These are phyloP conservation scores for Eristalinus aeneus DNA, from an alignment of 2,888 invertebrate species.

Conservation along the genomic window DNA sequence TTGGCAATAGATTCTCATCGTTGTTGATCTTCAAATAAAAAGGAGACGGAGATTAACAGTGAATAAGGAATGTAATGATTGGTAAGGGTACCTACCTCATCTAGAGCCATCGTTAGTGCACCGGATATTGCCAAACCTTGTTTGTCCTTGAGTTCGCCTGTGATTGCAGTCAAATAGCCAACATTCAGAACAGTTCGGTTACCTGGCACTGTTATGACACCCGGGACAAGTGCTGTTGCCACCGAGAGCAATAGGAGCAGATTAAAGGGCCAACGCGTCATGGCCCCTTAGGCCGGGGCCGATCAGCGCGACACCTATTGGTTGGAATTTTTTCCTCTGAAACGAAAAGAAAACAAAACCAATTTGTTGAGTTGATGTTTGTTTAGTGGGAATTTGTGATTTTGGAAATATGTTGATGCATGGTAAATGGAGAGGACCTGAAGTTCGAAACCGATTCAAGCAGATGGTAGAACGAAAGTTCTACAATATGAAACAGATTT, in stretches of 20 bases:
- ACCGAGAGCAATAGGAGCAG: conserved; percentile 85
- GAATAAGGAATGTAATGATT: background rate
- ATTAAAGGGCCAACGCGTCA: conserved; percentile 82
- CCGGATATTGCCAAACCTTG: conserved; percentile 95
- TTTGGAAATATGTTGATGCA: too few species aligned
- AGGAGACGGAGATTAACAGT: conserved; percentile 7
- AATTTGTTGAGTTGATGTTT: background rate
- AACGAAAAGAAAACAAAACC: conserved; percentile 67
- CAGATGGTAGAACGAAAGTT: too few species aligned
- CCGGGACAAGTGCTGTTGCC: conserved; percentile 82
- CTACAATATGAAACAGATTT: too few species aligned
- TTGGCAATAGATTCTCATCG: conserved; percentile 85
- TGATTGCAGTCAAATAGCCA: conserved; percentile 92
- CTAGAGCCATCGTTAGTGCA: conserved; percentile 93
- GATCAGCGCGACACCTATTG: conserved; percentile 84
- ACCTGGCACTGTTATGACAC: conserved; percentile 79
- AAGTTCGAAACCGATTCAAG: too few species aligned
- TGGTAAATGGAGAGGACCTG: too few species aligned
- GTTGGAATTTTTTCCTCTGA: conserved; percentile 81
- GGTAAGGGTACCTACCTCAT: conserved; percentile 84
- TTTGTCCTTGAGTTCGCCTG: conserved; percentile 88
- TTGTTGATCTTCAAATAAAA: conserved; percentile 85
- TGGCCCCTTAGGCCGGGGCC: conserved; percentile 82
- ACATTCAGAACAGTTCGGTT: conserved; percentile 85
- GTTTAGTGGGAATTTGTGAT: too few species aligned